Percentiles rank a stretch among this genome's conserved stretches.
phyloP scores from a whole-genome alignment of 2,888 invertebrate species.

The Hemicrepidius hirtus region DNA sequence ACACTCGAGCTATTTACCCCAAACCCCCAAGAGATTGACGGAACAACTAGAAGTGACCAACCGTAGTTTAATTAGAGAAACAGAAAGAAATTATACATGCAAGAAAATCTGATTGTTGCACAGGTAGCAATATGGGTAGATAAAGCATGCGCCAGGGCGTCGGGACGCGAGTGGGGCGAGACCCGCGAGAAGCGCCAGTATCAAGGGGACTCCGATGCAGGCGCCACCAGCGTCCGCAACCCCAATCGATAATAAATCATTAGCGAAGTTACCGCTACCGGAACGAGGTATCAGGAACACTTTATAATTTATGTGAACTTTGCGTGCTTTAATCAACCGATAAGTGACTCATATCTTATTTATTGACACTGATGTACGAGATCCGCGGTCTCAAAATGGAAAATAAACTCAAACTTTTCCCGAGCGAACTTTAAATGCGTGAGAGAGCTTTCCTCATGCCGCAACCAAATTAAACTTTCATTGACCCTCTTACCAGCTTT shows the following conservation, averaged over 20 bases:
- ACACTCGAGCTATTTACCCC: too few relatives aligned
- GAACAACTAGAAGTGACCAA: conserved; percentile 31
- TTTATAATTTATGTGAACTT: conserved; percentile 51
- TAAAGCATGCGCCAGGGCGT: conserved; percentile 62
- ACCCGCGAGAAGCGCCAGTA: conserved; percentile 66
- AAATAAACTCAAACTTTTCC: conserved; percentile 19
- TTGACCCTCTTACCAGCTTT: conserved; percentile 12
- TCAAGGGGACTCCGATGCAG: conserved; percentile 66
- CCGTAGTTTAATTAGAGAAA: conserved; percentile 45
- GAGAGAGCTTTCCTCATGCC: conserved; percentile 11
- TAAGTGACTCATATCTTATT: conserved; percentile 50
- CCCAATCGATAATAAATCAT: conserved; percentile 61
- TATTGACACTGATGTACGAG: conserved; percentile 44
- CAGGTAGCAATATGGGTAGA: conserved; percentile 63
- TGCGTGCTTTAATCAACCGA: conserved; percentile 50
- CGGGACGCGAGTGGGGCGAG: conserved; percentile 65
- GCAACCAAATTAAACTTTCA: conserved; percentile 20
- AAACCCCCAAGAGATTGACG: conserved; percentile 1
- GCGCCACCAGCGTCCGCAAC: conserved; percentile 62
- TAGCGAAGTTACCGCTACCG: conserved; percentile 52
- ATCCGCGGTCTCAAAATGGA: conserved; percentile 14
- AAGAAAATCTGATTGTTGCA: conserved; percentile 61
- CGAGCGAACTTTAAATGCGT: conserved; percentile 22
- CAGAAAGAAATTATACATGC: conserved; percentile 50
- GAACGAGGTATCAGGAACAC: conserved; percentile 48